Percentiles rank a stretch among this genome's conserved stretches.
phyloP scores from a whole-genome alignment of 2,113 vertebrate genomes.

The Pachyramphus minor region DNA sequence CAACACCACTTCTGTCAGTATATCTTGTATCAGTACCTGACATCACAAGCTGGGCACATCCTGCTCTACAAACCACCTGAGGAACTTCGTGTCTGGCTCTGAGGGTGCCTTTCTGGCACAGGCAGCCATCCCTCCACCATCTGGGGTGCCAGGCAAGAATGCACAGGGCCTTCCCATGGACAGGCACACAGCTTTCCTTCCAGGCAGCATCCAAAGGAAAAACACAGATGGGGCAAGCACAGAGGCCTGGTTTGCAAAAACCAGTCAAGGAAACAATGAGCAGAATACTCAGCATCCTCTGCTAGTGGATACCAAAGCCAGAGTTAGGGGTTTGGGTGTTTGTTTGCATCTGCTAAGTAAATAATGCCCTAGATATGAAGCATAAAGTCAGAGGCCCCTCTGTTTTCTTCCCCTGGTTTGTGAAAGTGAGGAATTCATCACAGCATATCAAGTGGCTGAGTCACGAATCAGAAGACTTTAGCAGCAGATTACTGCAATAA shows the following conservation, averaged over 20 bases:
- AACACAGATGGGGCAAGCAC: neutral
- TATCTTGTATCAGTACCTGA: neutral
- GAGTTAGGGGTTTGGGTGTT: neutral
- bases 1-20: neutral
- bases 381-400: neutral
- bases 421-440: neutral
- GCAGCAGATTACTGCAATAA: neutral
- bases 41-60: neutral
- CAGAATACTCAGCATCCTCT: neutral
- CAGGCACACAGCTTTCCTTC: neutral
- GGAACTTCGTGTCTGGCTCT: neutral
- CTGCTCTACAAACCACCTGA: neutral
- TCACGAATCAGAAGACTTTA: constrained; percentile 34
- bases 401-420: neutral
- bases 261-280: neutral
- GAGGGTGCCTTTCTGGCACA: neutral
- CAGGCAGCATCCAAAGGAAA: neutral
- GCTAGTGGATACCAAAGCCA: neutral
- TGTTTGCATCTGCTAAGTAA: neutral
- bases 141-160: rapidly evolving
- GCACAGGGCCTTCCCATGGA: rapidly evolving
- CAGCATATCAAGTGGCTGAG: constrained; percentile 7
- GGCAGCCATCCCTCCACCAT: rapidly evolving
- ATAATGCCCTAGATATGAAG: neutral
- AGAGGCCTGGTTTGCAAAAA: neutral